phyloP scores from a whole-genome alignment of 2,888 invertebrate genomes.

The Idaea straminata region DNA sequence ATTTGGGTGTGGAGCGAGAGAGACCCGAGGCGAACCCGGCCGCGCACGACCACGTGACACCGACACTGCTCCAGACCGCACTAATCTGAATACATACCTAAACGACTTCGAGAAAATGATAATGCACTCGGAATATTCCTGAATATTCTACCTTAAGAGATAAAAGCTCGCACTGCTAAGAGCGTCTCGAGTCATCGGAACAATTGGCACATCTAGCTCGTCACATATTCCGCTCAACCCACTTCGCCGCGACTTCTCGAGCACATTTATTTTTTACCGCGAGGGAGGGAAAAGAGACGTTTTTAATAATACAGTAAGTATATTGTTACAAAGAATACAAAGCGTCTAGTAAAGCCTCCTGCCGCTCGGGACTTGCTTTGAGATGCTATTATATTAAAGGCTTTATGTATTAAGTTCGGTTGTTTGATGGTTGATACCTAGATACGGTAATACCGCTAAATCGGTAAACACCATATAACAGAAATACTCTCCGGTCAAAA shows the following conservation, averaged over 20 bases:
- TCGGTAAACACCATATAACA: slow-evolving; percentile 19
- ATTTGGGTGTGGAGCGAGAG: slow-evolving; percentile 48
- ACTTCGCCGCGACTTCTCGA: slow-evolving; percentile 43
- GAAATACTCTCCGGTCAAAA: not conserved
- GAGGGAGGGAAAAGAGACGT: slow-evolving; percentile 49
- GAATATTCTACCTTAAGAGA: slow-evolving; percentile 39
- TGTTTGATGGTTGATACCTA: slow-evolving; percentile 39
- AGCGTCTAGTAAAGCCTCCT: slow-evolving; percentile 55
- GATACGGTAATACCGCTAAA: slow-evolving; percentile 8
- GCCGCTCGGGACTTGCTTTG: slow-evolving; percentile 45
- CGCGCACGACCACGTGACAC: slow-evolving; percentile 10
- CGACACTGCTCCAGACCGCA: slow-evolving; percentile 8
- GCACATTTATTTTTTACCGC: slow-evolving; percentile 60
- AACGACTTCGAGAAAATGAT: slow-evolving; percentile 31
- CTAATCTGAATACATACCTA: slow-evolving; percentile 22
- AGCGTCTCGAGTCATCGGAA: slow-evolving; percentile 42
- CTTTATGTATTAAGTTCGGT: slow-evolving; percentile 50
- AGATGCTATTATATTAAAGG: slow-evolving; percentile 50
- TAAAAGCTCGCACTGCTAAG: slow-evolving; percentile 33
- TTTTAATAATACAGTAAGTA: slow-evolving; percentile 72
- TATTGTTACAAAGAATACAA: slow-evolving; percentile 70
- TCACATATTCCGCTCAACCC: slow-evolving; percentile 52
- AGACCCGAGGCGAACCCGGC: slow-evolving; percentile 17
- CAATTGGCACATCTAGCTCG: slow-evolving; percentile 47
- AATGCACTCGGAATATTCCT: slow-evolving; percentile 29